Conservation (phyloP, 2,113 vertebrate species). For the Saccopteryx leptura region DNA sequence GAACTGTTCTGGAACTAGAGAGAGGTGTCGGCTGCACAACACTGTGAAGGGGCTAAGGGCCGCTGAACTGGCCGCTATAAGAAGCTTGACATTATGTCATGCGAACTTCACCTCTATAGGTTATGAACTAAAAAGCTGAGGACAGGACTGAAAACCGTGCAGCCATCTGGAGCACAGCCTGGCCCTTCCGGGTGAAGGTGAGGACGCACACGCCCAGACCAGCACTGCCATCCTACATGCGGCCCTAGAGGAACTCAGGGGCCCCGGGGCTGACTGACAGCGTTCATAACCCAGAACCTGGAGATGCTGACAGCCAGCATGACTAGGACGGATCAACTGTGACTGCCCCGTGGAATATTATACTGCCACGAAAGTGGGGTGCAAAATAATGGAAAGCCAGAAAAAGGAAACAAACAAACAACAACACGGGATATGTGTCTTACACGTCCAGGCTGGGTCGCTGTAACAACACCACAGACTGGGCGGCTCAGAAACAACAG, state of each 20-base stretch:
- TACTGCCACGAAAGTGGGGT: neutral
- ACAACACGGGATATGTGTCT: neutral
- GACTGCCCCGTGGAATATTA: neutral
- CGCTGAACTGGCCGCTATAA: neutral
- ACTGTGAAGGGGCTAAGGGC: neutral
- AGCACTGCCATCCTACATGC: accelerated
- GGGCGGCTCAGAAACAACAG: neutral
- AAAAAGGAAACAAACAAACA: neutral
- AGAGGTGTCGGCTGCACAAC: neutral
- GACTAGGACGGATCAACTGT: neutral
- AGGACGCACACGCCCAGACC: accelerated
- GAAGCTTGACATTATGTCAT: neutral
- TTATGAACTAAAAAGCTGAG: neutral
- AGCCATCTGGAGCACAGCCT: neutral
- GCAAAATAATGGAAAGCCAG: neutral
- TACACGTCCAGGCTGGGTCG: neutral
- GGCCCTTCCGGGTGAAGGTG: neutral
- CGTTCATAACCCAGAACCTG: neutral
- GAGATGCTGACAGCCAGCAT: neutral
- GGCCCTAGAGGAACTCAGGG: too few relatives aligned
- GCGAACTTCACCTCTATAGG: neutral
- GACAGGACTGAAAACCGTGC: neutral
- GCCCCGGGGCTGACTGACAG: neutral
- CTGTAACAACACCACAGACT: neutral
- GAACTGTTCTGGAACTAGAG: neutral